Conservation (phyloP, 2,797 vertebrate species). For the Vespertilio murinus region DNA sequence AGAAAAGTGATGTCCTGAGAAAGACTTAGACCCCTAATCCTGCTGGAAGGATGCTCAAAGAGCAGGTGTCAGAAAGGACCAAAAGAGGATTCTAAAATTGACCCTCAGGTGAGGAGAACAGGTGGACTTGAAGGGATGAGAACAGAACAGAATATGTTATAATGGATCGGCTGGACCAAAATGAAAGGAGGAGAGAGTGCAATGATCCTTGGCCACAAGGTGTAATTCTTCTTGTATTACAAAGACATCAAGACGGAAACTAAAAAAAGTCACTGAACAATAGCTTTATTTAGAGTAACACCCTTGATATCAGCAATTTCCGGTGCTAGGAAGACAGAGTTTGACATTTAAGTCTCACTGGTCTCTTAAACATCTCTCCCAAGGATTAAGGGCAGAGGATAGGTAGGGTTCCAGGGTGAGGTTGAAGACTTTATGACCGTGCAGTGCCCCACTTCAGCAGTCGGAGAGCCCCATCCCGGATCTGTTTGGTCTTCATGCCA, state of each 20-base stretch:
- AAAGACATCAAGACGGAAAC: neutral
- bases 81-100: neutral
- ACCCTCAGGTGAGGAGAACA: neutral
- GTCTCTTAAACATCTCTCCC: neutral
- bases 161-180: neutral
- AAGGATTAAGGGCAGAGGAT: neutral
- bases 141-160: neutral
- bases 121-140: neutral
- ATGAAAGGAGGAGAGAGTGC: neutral
- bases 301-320: neutral
- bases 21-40: neutral
- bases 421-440: neutral
- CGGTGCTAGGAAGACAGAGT: neutral
- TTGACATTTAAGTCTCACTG: neutral
- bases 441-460: neutral
- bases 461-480: constrained; percentile 56
- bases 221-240: neutral
- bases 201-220: neutral
- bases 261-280: neutral
- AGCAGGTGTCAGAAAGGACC: neutral
- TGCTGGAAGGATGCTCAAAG: neutral
- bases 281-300: neutral
- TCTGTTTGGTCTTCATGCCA: constrained; percentile 78
- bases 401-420: neutral
- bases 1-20: neutral